These are phyloP conservation scores for Plebejus argus DNA, from an alignment of 2,888 invertebrate genomes.

Conservation along the genomic window DNA sequence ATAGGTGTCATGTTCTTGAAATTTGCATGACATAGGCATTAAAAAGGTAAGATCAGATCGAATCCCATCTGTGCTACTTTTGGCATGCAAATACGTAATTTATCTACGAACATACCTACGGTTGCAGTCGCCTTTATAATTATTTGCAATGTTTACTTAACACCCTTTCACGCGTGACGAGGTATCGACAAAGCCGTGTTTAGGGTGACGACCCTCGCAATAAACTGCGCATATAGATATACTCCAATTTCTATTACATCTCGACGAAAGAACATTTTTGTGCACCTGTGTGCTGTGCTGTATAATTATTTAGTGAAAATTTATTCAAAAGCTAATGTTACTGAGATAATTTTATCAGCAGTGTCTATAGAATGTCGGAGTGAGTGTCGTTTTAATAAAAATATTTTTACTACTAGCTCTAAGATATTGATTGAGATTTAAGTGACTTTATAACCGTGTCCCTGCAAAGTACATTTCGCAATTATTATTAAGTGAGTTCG, in stretches of 20 bases:
- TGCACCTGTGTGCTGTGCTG: neutral
- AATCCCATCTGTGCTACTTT: conserved; percentile 53
- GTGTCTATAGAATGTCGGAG: neutral
- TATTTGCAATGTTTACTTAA: conserved; percentile 82
- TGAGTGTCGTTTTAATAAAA: neutral
- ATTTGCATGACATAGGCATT: conserved; percentile 75
- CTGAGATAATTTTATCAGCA: neutral
- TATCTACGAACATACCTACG: conserved; percentile 67
- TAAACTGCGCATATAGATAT: conserved; percentile 22
- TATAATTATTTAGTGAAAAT: neutral
- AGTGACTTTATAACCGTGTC: neutral
- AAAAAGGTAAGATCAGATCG: conserved; percentile 59
- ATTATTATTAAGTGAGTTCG: conserved; percentile 12
- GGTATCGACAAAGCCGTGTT: conserved; percentile 64
- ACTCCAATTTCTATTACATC: conserved; percentile 22
- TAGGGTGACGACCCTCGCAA: conserved; percentile 45
- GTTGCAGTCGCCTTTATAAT: conserved; percentile 78
- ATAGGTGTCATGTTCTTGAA: conserved; percentile 74
- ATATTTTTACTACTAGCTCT: neutral
- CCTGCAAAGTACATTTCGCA: conserved; percentile 9
- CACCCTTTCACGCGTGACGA: conserved; percentile 81
- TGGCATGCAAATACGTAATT: conserved; percentile 74
- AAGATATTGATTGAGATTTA: conserved; percentile 1
- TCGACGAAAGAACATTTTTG: neutral
- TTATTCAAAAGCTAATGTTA: conserved; percentile 7